These are phyloP conservation scores for Stratiomys singularior DNA, from an alignment of 2,888 invertebrate species.

Conservation along the genomic window DNA sequence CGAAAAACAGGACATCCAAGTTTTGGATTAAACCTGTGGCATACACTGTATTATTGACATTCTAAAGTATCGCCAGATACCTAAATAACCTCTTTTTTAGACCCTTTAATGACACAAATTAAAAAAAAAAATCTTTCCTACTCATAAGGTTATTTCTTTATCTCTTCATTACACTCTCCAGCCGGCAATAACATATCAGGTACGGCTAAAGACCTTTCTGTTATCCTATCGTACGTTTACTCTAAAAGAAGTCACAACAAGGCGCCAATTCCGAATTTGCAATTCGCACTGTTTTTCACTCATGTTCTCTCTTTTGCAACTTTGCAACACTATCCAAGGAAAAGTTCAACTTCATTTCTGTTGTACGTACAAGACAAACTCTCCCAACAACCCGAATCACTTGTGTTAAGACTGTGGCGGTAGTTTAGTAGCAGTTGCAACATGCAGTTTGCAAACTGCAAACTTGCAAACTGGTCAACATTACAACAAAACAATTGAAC, in stretches of 20 bases:
- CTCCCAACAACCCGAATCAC: not conserved
- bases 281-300: conserved; percentile 15
- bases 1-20: no score
- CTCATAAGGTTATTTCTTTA: conserved; percentile 26
- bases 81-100: no score
- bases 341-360: conserved; percentile 28
- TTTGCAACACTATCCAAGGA: conserved; percentile 28
- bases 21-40: no score
- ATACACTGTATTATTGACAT: no score
- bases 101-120: no score
- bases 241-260: conserved; percentile 14
- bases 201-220: conserved; percentile 8
- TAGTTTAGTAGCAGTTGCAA: not conserved
- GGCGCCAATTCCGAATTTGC: conserved; percentile 42
- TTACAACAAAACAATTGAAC: conserved; percentile 26
- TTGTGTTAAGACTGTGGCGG: not conserved
- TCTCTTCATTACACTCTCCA: conserved; percentile 33
- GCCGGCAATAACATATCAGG: not conserved
- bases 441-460: not conserved
- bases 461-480: not conserved
- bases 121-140: not conserved
- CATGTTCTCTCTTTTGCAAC: conserved; percentile 6
- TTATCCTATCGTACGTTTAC: not conserved
- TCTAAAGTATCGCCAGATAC: no score
- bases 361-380: conserved; percentile 25